Evolutionary conservation across 2,797 vertebrate species (phyloP), one percentile per base, ranked within the genome.

Genomic region (Austrolebias charrua): DNA sequence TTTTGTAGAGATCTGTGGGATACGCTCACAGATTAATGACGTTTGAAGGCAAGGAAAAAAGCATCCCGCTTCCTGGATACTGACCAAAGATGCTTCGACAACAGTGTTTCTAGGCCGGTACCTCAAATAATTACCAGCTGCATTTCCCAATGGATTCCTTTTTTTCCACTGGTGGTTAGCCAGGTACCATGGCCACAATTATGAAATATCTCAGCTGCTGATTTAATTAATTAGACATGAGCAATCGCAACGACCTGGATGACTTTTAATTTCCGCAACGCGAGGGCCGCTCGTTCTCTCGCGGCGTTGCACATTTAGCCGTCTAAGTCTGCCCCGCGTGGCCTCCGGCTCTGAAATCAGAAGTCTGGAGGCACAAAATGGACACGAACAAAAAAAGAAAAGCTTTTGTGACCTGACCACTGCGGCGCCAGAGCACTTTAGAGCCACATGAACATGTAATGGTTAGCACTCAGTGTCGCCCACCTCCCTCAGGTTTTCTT

Each of bases 161-260:
- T 63, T 19, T 57, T 59, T 59, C 67, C 73, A 43, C 67, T 66
- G 63, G 60, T 82, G 71, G 69, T 76, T 71, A 57, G 78, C 78
- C 70, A 78, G 69, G 80, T 76, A 75, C 75, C 47, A 58, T 44
- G 60, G 70, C 73, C 73, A 70, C 82, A 71, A 79, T 83, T 73
- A 83, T 47, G 68, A 73, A 78, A 69, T 53, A 66, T 73, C 70
- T 69, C 73, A 77, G 72, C 63, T 5, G 68, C 66, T 69, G 80
- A 84, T 84, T 84, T 79, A 84, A 83, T 84, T 79, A 84, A 83
- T 88, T 84, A 80, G 76, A 67, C 69, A 66, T 31, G 55, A 81
- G 79, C 24, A 78, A 80, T 78, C 82, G 86, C 56, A 61, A 83
- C 82, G 63, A 63, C 60, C 35, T 9, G 64, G 74, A 62, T 77